Conservation (phyloP, 2,797 vertebrate species). For the Muscicapa striata region DNA sequence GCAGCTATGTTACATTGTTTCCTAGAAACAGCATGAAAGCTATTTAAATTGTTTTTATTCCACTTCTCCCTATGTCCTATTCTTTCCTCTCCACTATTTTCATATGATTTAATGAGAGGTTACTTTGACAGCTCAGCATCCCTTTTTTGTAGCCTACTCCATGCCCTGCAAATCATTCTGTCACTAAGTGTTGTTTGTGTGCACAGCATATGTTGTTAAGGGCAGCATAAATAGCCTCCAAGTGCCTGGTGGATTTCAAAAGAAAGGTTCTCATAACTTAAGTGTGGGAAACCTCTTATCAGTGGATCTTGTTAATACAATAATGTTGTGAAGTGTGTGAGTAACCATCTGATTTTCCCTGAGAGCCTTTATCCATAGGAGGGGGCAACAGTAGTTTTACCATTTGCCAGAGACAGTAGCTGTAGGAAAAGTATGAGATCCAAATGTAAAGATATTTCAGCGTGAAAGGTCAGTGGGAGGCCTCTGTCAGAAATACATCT, state of each 20-base stretch:
- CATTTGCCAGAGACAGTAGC: background rate
- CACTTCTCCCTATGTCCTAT: conserved; percentile 1
- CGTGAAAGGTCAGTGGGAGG: background rate
- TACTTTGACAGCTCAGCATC: conserved; percentile 50
- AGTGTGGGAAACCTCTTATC: conserved; percentile 31
- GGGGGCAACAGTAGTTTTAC: background rate
- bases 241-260: conserved; percentile 24
- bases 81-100: conserved; percentile 33
- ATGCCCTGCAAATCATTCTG: conserved; percentile 59
- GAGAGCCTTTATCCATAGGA: background rate
- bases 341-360: background rate
- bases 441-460: background rate
- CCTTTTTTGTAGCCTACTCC: conserved; percentile 1
- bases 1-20: background rate
- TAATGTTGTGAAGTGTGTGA: background rate
- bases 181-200: conserved; percentile 13
- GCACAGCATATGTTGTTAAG: conserved; percentile 12
- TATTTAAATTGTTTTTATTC: conserved; percentile 46
- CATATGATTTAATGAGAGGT: conserved; percentile 54
- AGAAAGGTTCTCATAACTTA: conserved; percentile 18
- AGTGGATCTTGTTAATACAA: background rate
- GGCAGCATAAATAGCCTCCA: conserved; percentile 42
- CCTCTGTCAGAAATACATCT: background rate
- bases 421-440: background rate
- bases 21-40: conserved; percentile 45